Evolutionary conservation across 2,888 invertebrate species (phyloP), one percentile per base, ranked within the genome.

Genomic region (Portevinia maculata): DNA sequence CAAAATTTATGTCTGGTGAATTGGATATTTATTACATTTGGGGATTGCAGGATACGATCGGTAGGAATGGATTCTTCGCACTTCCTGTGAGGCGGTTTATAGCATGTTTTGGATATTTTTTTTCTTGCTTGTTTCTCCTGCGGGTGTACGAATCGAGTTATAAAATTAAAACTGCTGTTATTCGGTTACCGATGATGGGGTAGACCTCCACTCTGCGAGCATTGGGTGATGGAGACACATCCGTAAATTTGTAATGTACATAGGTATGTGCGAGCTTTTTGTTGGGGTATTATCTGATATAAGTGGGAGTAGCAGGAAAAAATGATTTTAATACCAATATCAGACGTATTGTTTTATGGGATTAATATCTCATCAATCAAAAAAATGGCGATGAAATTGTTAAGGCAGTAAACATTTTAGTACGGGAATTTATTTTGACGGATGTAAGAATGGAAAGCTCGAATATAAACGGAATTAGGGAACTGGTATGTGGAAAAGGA

Each of bases 11-110:
- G 75, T 55, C 69, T 76, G 60, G 57, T 55, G 75, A 69, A 76
- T 76, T 69, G 69, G 60, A 65, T 76, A 69, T 76, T 76, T 76
- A 76, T 76, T 76, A 60, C 53, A 55, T 48, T 83, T 60, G 75
- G 57, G 64, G 48, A 74, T 64, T 64, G 46, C n/a, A 21, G 21
- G 73, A 41, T 11, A 37, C 8, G 32, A 59, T 46, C 17, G 55
- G 64, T 37, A 21, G 41, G 41, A 41, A 46, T 15, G 30, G 15
- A 24, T 44, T 32, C 21, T 8, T 41, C 0, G 4, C 19, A 21
- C 55, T 59, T 48, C 41, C 50, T 13, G 19, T n/a, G 15, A 3
- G n/a, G 32, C 28, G 71, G 11, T 15, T 15, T 17, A 8, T 44
- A 17, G 44, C 41, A 17, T 30, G 41, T n/a, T 17, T 44, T 17